Evolutionary conservation across 2,113 vertebrate species (phyloP), one percentile per base, ranked within the genome.

Genomic region (Pteropus alecto): DNA sequence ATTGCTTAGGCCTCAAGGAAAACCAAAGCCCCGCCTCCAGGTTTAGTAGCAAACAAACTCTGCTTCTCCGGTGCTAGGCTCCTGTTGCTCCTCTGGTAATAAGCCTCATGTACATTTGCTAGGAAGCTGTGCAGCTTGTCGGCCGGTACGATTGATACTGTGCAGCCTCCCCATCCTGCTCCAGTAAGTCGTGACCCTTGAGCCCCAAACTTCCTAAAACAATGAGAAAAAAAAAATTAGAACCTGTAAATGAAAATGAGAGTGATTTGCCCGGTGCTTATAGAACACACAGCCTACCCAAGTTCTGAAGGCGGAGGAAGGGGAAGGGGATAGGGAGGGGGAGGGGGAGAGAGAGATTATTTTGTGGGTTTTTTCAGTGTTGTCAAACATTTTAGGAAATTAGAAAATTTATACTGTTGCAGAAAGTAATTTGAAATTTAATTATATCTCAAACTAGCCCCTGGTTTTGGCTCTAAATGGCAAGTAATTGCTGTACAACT

Each of bases 91-190:
- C 60, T 98, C 90, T 97, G 98, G 98, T 99, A 99, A 98, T 99
- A 99, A 9, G 98, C 97, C 92, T 99, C 97, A 51, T 98, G 98
- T 38, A 99, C 99, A 7, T 99, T 98, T 93, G 97, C 97, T 33
- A 99, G 98, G 98, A 99, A 99, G 87, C 96, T 71, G 60, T 99
- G 97, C 94, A 99, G 98, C 98, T 98, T 99, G 85, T 99, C 99
- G 70, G 87, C 97, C 70, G 99, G 99, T 85, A 99, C 99, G 99
- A 99, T 99, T 84, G 99, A 99, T 78, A 99, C 99, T 0, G 99
- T 98, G 97, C 99, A 99, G 98, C 99, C 99, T 30, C 99, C 99
- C 99, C 99, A 99, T 83, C 99, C 99, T 94, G 99, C 99, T 93
- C 99, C 99, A 35, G 99, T 99, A 95, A 99, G 98, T 83, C 99